Conservation (phyloP, 2,113 vertebrate genomes). For the Dromaius novaehollandiae region DNA sequence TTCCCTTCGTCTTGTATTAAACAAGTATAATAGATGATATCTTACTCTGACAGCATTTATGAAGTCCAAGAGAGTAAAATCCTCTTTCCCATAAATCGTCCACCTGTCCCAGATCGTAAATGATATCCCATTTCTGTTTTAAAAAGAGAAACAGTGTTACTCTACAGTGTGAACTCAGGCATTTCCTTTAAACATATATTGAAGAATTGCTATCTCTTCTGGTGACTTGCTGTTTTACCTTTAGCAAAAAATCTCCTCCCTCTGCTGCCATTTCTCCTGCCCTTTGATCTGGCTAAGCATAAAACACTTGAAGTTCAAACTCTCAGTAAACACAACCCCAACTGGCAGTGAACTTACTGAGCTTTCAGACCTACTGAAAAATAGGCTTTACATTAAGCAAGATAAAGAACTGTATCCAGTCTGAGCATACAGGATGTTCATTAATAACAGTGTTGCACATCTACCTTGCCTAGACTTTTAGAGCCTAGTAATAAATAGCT, state of each 20-base stretch:
- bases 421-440: neutral
- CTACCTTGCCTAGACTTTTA: neutral
- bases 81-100: conserved; percentile 90
- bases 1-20: neutral
- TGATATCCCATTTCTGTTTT: conserved; percentile 89
- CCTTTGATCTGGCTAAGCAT: neutral
- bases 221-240: neutral
- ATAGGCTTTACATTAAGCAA: neutral
- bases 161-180: neutral
- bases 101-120: conserved; percentile 99
- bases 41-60: conserved; percentile 94
- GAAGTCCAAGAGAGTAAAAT: conserved; percentile 96
- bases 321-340: rapidly evolving
- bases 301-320: neutral
- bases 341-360: neutral
- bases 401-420: neutral
- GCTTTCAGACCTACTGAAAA: neutral
- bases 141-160: conserved; percentile 41
- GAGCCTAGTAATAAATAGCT: neutral
- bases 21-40: neutral
- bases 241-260: neutral
- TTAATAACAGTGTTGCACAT: neutral
- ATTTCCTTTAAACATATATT: neutral
- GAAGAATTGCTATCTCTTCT: neutral
- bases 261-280: neutral